These are phyloP conservation scores for Meleagris gallopavo DNA, from an alignment of 2,113 vertebrate genomes.

Conservation along the genomic window DNA sequence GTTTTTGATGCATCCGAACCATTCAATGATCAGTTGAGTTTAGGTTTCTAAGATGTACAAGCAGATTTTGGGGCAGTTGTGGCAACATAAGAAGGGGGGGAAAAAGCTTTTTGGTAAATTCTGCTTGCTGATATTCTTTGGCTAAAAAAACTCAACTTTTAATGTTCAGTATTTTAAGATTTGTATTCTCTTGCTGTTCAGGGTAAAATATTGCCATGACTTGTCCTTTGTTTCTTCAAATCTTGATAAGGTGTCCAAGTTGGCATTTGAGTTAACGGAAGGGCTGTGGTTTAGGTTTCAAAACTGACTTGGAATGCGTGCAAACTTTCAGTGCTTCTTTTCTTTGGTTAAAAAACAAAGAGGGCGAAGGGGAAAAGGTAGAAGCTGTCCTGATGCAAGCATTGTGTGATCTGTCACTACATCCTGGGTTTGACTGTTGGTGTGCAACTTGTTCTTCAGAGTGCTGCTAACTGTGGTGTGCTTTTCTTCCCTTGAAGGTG, in stretches of 20 bases:
- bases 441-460: background rate
- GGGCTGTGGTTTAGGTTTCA: background rate
- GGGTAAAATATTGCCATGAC: background rate
- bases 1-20: no score
- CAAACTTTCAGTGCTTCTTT: background rate
- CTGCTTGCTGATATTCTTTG: background rate
- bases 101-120: background rate
- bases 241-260: background rate
- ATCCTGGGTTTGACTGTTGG: background rate
- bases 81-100: background rate
- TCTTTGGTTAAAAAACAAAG: background rate
- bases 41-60: background rate
- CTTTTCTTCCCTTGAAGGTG: conserved; percentile 80
- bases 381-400: background rate
- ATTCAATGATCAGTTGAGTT: background rate
- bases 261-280: background rate
- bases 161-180: background rate
- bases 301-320: background rate
- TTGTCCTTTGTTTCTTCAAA: background rate
- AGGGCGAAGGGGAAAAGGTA: background rate
- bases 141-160: background rate
- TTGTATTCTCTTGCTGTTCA: background rate
- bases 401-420: background rate
- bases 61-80: background rate
- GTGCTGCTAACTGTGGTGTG: background rate